Base-by-base conservation (phyloP, 2,888 invertebrate genomes). In the Spodoptera exigua region DNA sequence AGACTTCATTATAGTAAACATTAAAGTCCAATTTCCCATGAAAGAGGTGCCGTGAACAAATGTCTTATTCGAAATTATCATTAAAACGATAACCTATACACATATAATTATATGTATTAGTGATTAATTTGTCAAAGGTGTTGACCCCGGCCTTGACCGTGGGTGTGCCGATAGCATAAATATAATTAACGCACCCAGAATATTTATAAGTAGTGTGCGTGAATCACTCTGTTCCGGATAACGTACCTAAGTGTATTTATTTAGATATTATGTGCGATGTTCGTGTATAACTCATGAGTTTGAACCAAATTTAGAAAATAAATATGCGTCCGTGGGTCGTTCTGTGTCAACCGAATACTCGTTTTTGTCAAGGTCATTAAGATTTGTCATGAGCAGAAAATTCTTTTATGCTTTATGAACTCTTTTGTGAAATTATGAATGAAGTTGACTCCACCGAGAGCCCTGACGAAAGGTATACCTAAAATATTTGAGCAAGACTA, bases 151-250 rank as follows among this genome's bases (percentile, higher is more conserved):
- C 2, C 67, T 48, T 66, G 53, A 71, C 53, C 21, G 53, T 57
- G 49, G 52, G 60, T 34, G 59, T 66, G 57, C 59, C 70, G 64
- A 68, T 72, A 70, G 45, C 48, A 55, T 46, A 64, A 53, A 72
- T 59, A 71, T 62, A 71, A 74, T 72, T 71, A 67, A 55, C 44
- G 47, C 58, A 45, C 48, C 57, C 45, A 40, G 58, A 61, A 48
- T 58, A 74, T 62, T 70, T 64, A 70, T 67, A 63, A n/a, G 35
- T 49, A 48, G 44, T 61, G 57, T 67, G 49, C 35, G 55, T 72
- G 74, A 74, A 65, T 74, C 75, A 74, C 49, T 47, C 27, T 41
- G 64, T 64, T 75, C 64, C 58, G 58, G 57, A 71, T 76, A 66
- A 63, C 57, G 46, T 43, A 39, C n/a, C n/a, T n/a, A 32, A 57